Percentiles rank a stretch among this genome's conserved stretches.
phyloP scores from a whole-genome alignment of 2,113 vertebrate genomes.

The Vulpes ferrilata region DNA sequence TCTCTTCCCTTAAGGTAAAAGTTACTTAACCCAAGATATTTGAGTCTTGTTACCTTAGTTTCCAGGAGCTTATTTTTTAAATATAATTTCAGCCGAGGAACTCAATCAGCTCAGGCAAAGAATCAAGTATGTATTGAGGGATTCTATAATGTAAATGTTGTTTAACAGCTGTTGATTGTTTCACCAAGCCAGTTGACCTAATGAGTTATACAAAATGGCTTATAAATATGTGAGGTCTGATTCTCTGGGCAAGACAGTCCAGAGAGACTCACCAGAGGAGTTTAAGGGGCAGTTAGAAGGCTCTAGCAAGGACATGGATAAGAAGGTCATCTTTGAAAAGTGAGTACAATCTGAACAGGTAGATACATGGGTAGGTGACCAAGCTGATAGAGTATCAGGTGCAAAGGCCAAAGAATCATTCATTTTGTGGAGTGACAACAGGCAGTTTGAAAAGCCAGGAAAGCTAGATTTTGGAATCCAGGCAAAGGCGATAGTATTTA shows the following conservation, averaged over 20 bases:
- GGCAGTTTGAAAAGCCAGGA: background rate
- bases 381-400: background rate
- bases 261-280: background rate
- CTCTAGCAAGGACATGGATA: background rate
- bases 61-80: background rate
- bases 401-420: background rate
- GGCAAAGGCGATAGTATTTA: background rate
- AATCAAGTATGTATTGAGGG: background rate
- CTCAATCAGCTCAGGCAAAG: background rate
- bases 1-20: background rate
- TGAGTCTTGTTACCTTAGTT: background rate
- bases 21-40: background rate
- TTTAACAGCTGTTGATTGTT: background rate
- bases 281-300: background rate
- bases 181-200: background rate
- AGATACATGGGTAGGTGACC: no score
- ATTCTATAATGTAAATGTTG: background rate
- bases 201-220: background rate
- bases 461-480: background rate
- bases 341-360: background rate
- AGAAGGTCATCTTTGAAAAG: background rate
- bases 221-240: background rate
- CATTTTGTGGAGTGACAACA: no score
- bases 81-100: background rate
- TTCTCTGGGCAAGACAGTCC: background rate